A percentile compares a stretch with the other conserved stretches of the same genome.
These are phyloP conservation scores for Pao palembangensis DNA, from an alignment of 2,113 vertebrate genomes.

Conservation along the genomic window DNA sequence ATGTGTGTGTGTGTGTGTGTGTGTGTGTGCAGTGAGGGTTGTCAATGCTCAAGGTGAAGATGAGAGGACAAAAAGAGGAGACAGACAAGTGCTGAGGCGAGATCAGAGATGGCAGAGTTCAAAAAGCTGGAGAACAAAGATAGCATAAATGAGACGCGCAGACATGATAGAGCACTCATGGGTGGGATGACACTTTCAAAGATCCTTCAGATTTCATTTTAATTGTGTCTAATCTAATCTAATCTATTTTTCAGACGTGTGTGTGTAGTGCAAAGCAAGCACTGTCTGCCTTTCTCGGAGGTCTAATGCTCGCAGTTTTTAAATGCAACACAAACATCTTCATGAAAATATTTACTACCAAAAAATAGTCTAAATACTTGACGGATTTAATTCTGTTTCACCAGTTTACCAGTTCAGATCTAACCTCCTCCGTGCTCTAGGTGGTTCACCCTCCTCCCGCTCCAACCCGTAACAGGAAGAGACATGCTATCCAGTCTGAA, in stretches of 20 bases:
- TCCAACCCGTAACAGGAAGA: slow-evolving; percentile 42
- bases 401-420: slow-evolving; percentile 21
- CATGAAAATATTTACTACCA: too few relatives aligned
- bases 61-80: slow-evolving; percentile 31
- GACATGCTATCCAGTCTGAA: slow-evolving; percentile 32
- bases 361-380: too few relatives aligned
- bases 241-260: slow-evolving; percentile 42
- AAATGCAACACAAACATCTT: too few relatives aligned
- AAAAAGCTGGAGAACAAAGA: slow-evolving; percentile 56
- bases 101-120: slow-evolving; percentile 53
- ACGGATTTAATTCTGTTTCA: too few relatives aligned
- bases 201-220: slow-evolving; percentile 47
- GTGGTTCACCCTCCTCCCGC: slow-evolving; percentile 42
- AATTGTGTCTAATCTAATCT: slow-evolving; percentile 48
- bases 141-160: slow-evolving; percentile 45
- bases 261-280: slow-evolving; percentile 35
- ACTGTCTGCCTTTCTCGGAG: background rate
- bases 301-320: too few relatives aligned
- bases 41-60: slow-evolving; percentile 50
- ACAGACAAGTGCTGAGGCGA: slow-evolving; percentile 29
- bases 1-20: background rate
- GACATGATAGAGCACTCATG: slow-evolving; percentile 32
- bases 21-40: too few relatives aligned
- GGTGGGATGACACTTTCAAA: slow-evolving; percentile 22
- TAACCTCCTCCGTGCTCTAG: slow-evolving; percentile 55